These are phyloP conservation scores for Archaeoteleia sp. DNA, from an alignment of 2,888 invertebrate species.

Conservation along the genomic window DNA sequence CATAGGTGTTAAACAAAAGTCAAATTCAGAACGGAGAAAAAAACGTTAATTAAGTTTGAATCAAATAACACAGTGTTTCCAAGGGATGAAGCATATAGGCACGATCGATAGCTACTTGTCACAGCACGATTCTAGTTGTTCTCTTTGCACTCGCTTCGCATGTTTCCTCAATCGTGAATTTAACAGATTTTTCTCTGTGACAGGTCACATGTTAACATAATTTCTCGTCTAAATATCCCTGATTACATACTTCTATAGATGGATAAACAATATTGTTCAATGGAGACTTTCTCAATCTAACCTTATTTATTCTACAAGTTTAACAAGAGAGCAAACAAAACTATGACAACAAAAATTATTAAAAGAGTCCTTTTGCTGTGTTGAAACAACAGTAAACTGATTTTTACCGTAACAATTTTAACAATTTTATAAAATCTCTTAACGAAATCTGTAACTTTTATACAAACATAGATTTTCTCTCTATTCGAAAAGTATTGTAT, in stretches of 20 bases:
- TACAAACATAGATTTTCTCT: no score
- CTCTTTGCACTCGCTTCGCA: constrained; percentile 36
- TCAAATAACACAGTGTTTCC: constrained; percentile 32
- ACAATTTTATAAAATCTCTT: no score
- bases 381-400: no score
- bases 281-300: no score
- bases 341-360: no score
- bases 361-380: no score
- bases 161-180: constrained; percentile 34
- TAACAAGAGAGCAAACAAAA: no score
- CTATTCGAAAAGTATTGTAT: no score
- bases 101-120: constrained; percentile 40
- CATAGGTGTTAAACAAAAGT: constrained; percentile 24
- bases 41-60: constrained; percentile 48
- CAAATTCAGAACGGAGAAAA: constrained; percentile 15
- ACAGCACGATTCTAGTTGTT: constrained; percentile 31
- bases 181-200: constrained; percentile 17
- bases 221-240: constrained; percentile 9
- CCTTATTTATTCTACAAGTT: no score
- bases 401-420: no score
- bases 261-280: background rate
- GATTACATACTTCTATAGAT: constrained; percentile 13
- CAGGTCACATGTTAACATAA: constrained; percentile 13
- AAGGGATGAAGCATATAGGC: constrained; percentile 21
- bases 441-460: no score